Percentiles rank a stretch among this genome's conserved stretches.
Conservation (phyloP, 2,888 invertebrate species). For the Drosophila pegasa region DNA sequence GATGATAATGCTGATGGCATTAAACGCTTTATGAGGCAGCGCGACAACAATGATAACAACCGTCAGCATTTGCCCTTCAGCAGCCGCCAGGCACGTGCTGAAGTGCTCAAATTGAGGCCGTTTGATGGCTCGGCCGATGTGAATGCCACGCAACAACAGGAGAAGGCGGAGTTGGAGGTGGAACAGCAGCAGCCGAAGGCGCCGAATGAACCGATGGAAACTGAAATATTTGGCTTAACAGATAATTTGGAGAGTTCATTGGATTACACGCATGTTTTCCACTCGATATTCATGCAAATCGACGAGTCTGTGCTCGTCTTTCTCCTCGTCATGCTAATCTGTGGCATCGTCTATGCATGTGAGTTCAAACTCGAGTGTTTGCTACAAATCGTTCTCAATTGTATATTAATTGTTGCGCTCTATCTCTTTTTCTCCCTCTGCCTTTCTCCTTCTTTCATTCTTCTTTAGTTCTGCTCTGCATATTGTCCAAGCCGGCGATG, state of each 20-base stretch:
- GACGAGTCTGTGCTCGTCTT: constrained; percentile 82
- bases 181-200: not conserved
- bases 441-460: not conserved
- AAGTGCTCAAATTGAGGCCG: constrained; percentile 50
- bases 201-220: not conserved
- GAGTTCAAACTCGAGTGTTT: constrained; percentile 78
- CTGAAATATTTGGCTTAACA: constrained; percentile 36
- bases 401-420: constrained; percentile 19
- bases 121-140: constrained; percentile 13
- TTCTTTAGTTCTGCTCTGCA: constrained; percentile 88
- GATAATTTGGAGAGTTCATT: constrained; percentile 78
- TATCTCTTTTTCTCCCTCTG: not conserved
- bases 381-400: constrained; percentile 23
- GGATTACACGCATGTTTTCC: constrained; percentile 56
- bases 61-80: constrained; percentile 14
- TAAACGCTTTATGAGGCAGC: constrained; percentile 63
- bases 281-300: constrained; percentile 71
- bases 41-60: constrained; percentile 37
- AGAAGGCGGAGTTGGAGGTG: not conserved
- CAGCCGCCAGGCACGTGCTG: constrained; percentile 52
- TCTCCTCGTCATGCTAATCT: constrained; percentile 85
- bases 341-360: constrained; percentile 86
- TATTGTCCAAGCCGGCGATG: constrained; percentile 92
- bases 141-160: constrained; percentile 1
- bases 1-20: constrained; percentile 38